Evolutionary conservation across 2,888 invertebrate genomes (phyloP).

Genomic region (Venusia cambrica): DNA sequence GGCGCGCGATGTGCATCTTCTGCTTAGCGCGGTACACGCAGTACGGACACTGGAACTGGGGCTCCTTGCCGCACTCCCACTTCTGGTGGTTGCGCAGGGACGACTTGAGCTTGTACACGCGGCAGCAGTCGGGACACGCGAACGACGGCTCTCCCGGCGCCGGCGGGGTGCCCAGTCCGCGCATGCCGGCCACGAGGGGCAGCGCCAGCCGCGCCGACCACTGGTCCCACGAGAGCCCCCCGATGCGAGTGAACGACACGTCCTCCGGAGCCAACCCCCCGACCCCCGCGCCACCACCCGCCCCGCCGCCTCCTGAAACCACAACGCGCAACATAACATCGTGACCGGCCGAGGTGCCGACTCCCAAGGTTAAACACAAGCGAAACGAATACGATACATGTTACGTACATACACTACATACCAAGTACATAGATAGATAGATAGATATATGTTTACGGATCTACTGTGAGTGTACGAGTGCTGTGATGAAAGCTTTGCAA

Average conservation of each 20-base stretch:
- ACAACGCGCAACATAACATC: constrained; percentile 39
- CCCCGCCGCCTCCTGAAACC: constrained; percentile 55
- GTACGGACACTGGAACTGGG: constrained; percentile 90
- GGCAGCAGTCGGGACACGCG: constrained; percentile 90
- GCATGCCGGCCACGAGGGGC: constrained; percentile 81
- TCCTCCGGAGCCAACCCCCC: constrained; percentile 69
- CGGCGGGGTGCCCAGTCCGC: constrained; percentile 29
- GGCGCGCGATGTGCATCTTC: constrained; percentile 91
- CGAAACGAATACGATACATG: constrained; percentile 54
- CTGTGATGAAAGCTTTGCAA: constrained; percentile 78
- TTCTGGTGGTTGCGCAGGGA: constrained; percentile 91
- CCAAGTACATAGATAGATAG: constrained; percentile 33
- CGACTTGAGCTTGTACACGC: constrained; percentile 92
- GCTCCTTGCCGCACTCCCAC: constrained; percentile 93
- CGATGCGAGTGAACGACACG: constrained; percentile 86
- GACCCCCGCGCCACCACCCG: constrained; percentile 49
- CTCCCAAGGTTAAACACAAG: constrained; percentile 69
- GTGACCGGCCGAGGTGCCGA: constrained; percentile 31
- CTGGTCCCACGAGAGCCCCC: constrained; percentile 86
- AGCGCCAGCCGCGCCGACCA: constrained; percentile 89
- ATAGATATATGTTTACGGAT: constrained; percentile 48
- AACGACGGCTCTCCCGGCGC: constrained; percentile 81
- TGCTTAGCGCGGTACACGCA: constrained; percentile 92
- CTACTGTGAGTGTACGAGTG: constrained; percentile 79
- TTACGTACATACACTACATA: constrained; percentile 40